Evolutionary conservation across 1,140 invertebrate genomes (phyloP).

Genomic region (Eriocheir sinensis): DNA sequence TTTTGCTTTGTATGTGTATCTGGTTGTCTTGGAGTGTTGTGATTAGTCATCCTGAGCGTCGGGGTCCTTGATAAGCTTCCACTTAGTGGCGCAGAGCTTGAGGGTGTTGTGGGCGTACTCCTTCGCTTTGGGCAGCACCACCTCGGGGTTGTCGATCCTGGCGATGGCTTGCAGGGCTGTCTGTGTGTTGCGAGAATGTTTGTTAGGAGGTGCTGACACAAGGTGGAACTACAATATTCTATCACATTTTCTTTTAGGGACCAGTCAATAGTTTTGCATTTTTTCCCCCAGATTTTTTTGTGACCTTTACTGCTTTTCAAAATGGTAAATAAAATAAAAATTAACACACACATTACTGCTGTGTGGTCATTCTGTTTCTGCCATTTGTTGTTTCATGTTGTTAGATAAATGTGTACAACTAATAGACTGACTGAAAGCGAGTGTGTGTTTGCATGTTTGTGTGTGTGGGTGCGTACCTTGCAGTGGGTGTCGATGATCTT

Average conservation of each 20-base stretch:
- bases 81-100: slow-evolving; percentile 59
- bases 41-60: slow-evolving; percentile 48
- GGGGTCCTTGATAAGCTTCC: slow-evolving; percentile 70
- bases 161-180: slow-evolving; percentile 72
- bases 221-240: no score
- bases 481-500: slow-evolving; percentile 77
- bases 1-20: no score
- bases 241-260: no score
- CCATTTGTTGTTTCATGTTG: background rate
- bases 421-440: background rate
- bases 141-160: slow-evolving; percentile 76
- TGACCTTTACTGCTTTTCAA: no score
- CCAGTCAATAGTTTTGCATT: no score
- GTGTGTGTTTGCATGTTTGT: background rate
- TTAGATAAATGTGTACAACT: background rate
- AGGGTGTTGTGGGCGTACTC: slow-evolving; percentile 69
- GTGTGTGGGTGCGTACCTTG: slow-evolving; percentile 67
- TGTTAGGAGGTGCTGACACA: no score
- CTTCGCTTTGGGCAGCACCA: slow-evolving; percentile 70
- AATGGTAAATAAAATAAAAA: no score
- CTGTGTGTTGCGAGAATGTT: no score
- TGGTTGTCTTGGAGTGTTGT: no score
- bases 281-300: no score
- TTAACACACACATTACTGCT: background rate
- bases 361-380: no score